Evolutionary conservation across 2,888 invertebrate genomes (phyloP).

Genomic region (Hirudinaria manillensis): DNA sequence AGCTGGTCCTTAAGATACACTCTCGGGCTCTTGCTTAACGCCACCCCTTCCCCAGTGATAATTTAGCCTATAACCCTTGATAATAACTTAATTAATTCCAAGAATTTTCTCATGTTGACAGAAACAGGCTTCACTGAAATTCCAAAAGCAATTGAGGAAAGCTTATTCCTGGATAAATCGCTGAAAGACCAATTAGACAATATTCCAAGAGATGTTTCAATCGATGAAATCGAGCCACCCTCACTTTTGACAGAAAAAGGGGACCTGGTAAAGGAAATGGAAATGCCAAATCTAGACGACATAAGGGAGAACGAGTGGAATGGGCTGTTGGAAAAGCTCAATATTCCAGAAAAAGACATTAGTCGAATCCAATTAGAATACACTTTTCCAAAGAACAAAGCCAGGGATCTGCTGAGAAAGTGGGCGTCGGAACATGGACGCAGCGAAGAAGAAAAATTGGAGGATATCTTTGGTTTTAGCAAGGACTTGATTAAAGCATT

Average conservation of each 20-base stretch:
- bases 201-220: no score
- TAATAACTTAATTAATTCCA: no score
- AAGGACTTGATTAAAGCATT: constrained; percentile 25
- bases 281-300: constrained; percentile 14
- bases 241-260: no score
- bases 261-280: background rate
- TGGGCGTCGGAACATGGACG: constrained; percentile 85
- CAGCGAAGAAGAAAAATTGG: constrained; percentile 59
- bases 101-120: background rate
- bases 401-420: constrained; percentile 82
- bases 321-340: constrained; percentile 59
- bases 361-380: constrained; percentile 72
- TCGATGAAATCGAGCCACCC: no score
- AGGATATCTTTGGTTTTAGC: constrained; percentile 29
- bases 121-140: no score
- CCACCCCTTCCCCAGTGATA: no score
- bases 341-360: constrained; percentile 79
- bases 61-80: no score
- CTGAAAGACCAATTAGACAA: no score
- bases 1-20: no score
- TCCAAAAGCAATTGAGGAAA: no score
- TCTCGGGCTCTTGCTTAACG: no score
- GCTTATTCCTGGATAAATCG: no score
- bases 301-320: constrained; percentile 12
- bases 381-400: constrained; percentile 76